Conservation (phyloP, 2,888 invertebrate species). For the Cenopis cana region DNA sequence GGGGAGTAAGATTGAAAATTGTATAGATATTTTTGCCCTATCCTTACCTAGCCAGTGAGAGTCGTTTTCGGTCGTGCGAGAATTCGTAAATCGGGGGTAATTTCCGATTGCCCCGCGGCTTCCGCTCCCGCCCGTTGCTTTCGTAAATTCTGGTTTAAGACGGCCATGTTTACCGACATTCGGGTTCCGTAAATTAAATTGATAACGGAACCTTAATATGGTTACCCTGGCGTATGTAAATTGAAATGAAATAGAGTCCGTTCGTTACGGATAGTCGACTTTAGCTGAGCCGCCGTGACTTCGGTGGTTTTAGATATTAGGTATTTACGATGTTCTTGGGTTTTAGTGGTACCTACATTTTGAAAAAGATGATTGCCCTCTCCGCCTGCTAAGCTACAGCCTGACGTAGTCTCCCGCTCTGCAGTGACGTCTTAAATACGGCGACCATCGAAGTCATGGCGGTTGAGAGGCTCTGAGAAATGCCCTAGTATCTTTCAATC, state of each 20-base stretch:
- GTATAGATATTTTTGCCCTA: not conserved
- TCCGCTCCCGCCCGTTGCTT: not conserved
- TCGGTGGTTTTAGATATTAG: too few species aligned
- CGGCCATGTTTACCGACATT: not conserved
- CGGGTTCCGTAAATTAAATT: slow-evolving; percentile 1
- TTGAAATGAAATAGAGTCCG: not conserved
- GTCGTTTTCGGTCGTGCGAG: not conserved
- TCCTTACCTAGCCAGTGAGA: not conserved
- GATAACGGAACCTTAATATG: not conserved
- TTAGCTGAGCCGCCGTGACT: too few species aligned
- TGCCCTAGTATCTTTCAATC: too few species aligned
- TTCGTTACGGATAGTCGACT: too few species aligned
- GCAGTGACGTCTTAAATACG: too few species aligned
- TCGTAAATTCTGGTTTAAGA: not conserved
- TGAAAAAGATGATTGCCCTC: too few species aligned
- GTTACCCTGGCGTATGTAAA: not conserved
- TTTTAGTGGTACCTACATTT: too few species aligned
- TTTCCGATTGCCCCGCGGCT: slow-evolving; percentile 6
- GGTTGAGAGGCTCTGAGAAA: too few species aligned
- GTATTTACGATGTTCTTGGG: too few species aligned
- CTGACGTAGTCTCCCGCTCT: too few species aligned
- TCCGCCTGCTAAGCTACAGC: too few species aligned
- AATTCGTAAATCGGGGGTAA: slow-evolving; percentile 6
- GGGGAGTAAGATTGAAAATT: not conserved
- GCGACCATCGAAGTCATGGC: too few species aligned